Percentiles rank a stretch among this genome's conserved stretches.
phyloP scores from a whole-genome alignment of 2,113 vertebrate species.

The Rissa tridactyla region DNA sequence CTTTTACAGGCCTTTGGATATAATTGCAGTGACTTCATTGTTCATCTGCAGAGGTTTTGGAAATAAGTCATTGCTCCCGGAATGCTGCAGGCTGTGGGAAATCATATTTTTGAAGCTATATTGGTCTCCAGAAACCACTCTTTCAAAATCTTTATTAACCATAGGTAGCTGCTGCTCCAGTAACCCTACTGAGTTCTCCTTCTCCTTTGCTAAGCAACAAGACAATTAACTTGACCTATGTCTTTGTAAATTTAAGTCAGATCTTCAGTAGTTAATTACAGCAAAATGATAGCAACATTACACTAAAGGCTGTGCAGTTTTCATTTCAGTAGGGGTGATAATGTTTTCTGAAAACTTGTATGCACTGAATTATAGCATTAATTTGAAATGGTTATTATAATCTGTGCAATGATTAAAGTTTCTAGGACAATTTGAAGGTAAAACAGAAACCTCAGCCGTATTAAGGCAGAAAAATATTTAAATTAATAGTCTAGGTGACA shows the following conservation, averaged over 20 bases:
- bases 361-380: background rate
- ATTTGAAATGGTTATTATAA: slow-evolving; percentile 26
- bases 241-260: background rate
- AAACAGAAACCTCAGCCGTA: background rate
- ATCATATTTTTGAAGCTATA: background rate
- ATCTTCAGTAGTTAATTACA: slow-evolving; percentile 39
- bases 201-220: slow-evolving; percentile 44
- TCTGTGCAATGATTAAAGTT: background rate
- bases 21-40: background rate
- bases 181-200: background rate
- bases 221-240: slow-evolving; percentile 45
- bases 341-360: background rate
- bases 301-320: background rate
- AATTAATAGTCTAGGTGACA: background rate
- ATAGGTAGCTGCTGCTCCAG: slow-evolving; percentile 4
- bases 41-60: background rate
- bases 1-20: background rate
- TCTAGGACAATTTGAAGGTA: slow-evolving; percentile 4
- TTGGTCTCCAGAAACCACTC: background rate
- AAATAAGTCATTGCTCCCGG: background rate
- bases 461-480: background rate
- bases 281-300: background rate
- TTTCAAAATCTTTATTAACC: slow-evolving; percentile 30
- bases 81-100: background rate
- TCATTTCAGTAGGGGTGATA: slow-evolving; percentile 2